A percentile compares a stretch with the other conserved stretches of the same genome.
phyloP scores from a whole-genome alignment of 2,113 vertebrate species.

The Castor canadensis region DNA sequence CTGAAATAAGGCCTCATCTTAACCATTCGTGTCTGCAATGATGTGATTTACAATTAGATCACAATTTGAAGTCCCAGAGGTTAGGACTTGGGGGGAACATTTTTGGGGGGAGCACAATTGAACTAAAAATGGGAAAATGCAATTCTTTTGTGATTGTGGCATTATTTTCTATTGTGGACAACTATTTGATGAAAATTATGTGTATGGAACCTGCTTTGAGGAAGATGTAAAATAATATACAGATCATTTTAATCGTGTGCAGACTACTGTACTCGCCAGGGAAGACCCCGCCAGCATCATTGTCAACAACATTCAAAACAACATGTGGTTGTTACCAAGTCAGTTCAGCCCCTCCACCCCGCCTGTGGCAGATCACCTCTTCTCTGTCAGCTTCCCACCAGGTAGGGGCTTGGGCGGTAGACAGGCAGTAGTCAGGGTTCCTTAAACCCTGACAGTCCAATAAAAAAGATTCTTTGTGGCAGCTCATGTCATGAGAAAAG shows the following conservation, averaged over 20 bases:
- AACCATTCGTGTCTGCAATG: background rate
- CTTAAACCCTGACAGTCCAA: too few relatives aligned
- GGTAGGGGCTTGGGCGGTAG: too few relatives aligned
- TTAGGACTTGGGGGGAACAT: background rate
- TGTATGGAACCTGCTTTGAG: background rate
- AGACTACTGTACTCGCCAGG: background rate
- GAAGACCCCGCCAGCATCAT: background rate
- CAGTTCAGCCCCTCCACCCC: background rate
- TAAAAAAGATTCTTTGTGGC: too few relatives aligned
- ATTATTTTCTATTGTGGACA: background rate
- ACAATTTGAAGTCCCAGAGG: background rate
- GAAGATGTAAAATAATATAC: background rate
- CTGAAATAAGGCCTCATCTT: background rate
- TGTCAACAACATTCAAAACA: background rate
- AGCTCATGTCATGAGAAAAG: too few relatives aligned
- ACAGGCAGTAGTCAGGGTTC: too few relatives aligned
- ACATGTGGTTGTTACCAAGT: background rate
- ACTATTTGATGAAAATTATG: background rate
- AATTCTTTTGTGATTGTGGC: background rate
- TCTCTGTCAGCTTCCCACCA: too few relatives aligned
- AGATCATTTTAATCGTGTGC: background rate
- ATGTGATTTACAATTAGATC: background rate
- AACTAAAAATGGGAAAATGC: fast-evolving
- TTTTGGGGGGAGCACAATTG: background rate
- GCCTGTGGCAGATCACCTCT: too few relatives aligned